Base-by-base conservation (phyloP, 2,888 invertebrate species). In the Tanaodytes sp. region DNA sequence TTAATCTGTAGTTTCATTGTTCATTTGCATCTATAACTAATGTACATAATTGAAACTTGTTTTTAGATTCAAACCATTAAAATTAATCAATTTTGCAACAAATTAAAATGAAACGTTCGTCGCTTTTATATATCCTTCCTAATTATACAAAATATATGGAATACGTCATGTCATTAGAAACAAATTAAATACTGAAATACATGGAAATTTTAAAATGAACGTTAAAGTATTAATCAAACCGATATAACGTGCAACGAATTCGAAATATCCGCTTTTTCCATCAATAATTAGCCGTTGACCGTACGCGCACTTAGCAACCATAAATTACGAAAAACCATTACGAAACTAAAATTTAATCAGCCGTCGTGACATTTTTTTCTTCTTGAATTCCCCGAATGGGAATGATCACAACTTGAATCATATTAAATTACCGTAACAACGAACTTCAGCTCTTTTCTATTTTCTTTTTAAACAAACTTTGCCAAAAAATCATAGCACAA, bases 401-500 rank as follows among this genome's bases (percentile, higher is more conserved):
- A 23, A 23, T 23, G 23, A 23, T 23, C 23, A 23, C 8, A 23
- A 23, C 43, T 48, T 43, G 18, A 43, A 31, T 61, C 19, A 61
- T 36, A 62, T 45, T 45, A 62, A 20, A 62, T 61, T 51, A 61
- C 27, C 37, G 12, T 51, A 37, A 49, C 43, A 61, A 61, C 51
- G 48, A 59, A 59, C 42, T 61, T 51, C 15, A 31, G 15, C 40
- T 36, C 43, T 27, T 12, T 18, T 42, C 6, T 51, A 61, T 49
- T 61, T 61, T 51, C 23, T 61, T 43, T 42, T 51, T 42, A 20
- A 40, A 43, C 42, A 61, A 61, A 61, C 51, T 51, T 59, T 19
- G 31, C n/a, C n/a, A n/a, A n/a, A 30, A 43, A 58, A 58, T 48
- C 40, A 40, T 48, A 19, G 48, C 9, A 19, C 33, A 58, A 58